Percentiles rank a stretch among this genome's conserved stretches.
These are phyloP conservation scores for Chaetodon trifasciatus DNA, from an alignment of 2,797 vertebrate species.

Conservation along the genomic window DNA sequence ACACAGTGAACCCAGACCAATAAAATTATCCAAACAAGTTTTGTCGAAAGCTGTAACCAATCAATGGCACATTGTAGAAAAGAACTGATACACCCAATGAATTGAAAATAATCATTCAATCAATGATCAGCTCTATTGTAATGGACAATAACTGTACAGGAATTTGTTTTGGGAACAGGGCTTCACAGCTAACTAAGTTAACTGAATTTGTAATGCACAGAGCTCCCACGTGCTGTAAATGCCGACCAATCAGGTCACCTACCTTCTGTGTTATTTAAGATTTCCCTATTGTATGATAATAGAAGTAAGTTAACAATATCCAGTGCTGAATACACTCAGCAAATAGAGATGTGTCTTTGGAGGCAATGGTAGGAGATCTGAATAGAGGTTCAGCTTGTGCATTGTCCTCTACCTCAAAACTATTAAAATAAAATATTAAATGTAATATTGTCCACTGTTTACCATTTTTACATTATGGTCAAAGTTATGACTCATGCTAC, in stretches of 20 bases:
- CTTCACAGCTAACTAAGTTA: too few species aligned
- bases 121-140: neutral
- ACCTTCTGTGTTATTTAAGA: constrained; percentile 4
- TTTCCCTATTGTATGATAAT: constrained; percentile 18
- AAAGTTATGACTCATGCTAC: neutral
- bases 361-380: neutral
- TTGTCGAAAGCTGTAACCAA: neutral
- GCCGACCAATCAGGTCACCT: constrained; percentile 12
- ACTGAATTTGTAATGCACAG: neutral
- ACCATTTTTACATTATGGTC: neutral
- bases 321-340: neutral
- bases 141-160: neutral
- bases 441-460: neutral
- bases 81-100: neutral
- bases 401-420: neutral
- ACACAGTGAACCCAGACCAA: neutral
- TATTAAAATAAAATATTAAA: neutral
- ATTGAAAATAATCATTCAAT: neutral
- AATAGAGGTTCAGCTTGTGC: neutral
- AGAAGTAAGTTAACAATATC: neutral
- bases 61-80: neutral
- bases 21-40: neutral
- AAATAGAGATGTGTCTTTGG: constrained; percentile 9
- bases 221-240: constrained; percentile 6
- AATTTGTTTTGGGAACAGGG: neutral